A percentile compares a stretch with the other conserved stretches of the same genome.
Evolutionary conservation across 1,140 invertebrate species (phyloP).

Genomic region (Penaeus japonicus): DNA sequence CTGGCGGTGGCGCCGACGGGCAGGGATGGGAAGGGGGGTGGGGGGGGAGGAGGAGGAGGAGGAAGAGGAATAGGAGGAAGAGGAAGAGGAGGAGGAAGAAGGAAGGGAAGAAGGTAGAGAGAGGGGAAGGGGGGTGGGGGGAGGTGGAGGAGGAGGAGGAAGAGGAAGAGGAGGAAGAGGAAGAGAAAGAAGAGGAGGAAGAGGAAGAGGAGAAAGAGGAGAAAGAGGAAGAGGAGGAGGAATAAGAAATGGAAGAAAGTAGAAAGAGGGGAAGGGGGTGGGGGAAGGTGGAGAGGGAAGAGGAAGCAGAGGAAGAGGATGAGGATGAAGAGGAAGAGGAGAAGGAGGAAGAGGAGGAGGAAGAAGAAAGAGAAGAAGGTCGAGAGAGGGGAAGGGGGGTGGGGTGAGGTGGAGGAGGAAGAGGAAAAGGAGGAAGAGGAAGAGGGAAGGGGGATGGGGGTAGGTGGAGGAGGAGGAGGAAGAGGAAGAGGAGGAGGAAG

Average conservation of each 20-base stretch:
- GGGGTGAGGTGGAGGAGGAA: neutral
- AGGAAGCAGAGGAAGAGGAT: neutral
- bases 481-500: neutral
- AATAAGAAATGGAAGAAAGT: too few relatives aligned
- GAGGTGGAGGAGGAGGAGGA: neutral
- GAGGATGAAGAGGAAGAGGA: neutral
- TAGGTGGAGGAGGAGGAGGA: neutral
- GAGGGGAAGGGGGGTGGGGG: neutral
- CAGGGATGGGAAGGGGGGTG: too few relatives aligned
- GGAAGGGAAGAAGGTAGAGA: neutral
- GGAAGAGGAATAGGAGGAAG: neutral
- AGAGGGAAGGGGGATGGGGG: neutral
- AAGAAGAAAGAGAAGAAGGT: neutral
- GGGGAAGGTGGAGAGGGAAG: neutral
- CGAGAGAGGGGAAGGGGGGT: neutral
- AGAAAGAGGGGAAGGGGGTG: neutral
- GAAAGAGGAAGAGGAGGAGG: too few relatives aligned
- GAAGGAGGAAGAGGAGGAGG: neutral
- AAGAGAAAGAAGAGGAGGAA: neutral
- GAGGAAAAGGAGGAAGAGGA: neutral
- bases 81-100: neutral
- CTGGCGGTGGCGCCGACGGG: neutral
- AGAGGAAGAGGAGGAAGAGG: neutral
- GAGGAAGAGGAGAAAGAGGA: neutral
- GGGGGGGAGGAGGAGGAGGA: too few relatives aligned